These are phyloP conservation scores for Trachymyrmex septentrionalis DNA, from an alignment of 1,140 invertebrate species.

Conservation along the genomic window DNA sequence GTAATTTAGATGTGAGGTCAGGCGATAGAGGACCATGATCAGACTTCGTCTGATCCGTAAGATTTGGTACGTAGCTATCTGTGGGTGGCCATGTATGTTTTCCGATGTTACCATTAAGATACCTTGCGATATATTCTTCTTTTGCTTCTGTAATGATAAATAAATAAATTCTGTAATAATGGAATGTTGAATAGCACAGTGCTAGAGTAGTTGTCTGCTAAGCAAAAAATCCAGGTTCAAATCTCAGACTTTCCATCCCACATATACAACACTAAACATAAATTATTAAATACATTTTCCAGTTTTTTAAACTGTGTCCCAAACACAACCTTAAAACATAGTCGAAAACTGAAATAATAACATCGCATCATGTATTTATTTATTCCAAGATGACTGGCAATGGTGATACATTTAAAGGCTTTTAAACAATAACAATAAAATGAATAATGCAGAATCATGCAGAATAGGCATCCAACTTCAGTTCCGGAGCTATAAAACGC, in stretches of 20 bases:
- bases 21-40: conserved; percentile 94
- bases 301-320: too few species aligned
- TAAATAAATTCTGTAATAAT: neutral
- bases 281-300: too few species aligned
- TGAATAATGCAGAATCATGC: neutral
- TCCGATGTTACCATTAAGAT: conserved; percentile 96
- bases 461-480: too few species aligned
- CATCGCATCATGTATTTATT: neutral
- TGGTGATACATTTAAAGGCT: neutral
- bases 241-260: neutral
- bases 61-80: conserved; percentile 89
- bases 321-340: too few species aligned
- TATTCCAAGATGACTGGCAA: neutral
- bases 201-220: neutral
- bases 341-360: too few species aligned
- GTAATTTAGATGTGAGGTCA: conserved; percentile 90
- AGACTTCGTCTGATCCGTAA: conserved; percentile 91
- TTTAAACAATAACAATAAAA: neutral
- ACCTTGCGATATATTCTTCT: conserved; percentile 96
- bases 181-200: neutral
- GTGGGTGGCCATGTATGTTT: conserved; percentile 93
- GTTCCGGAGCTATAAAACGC: too few species aligned
- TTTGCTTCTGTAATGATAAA: conserved; percentile 91
- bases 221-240: neutral
- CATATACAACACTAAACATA: too few species aligned